Base-by-base conservation (phyloP, 2,797 vertebrate species). In the Rhinatrema bivittatum region DNA sequence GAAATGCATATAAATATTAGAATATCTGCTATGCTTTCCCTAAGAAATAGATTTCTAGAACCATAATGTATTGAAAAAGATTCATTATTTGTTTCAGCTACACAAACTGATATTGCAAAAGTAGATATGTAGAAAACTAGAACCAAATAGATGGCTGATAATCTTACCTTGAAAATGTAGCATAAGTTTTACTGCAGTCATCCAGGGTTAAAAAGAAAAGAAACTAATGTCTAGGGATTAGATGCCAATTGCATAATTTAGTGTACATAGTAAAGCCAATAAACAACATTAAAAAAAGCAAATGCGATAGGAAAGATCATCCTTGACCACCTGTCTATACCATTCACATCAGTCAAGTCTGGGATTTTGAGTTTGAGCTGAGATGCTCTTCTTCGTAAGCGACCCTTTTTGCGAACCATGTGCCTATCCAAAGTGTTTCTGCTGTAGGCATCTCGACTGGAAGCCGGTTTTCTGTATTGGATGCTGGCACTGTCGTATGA, bases 311-410 rank as follows among this genome's bases (percentile, higher is more conserved):
- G 93, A 65, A 97, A 97, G 47, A 97, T 75, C 51, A 93, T 89
- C 41, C 94, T 85, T 39, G 93, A 97, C 92, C 92, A 97, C 60
- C 92, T 95, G 88, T 97, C 94, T 70, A 97, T 95, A 49, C 88
- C 84, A 23, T 96, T 97, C 48, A 97, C 94, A 21, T 97, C 91
- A 26, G 88, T 95, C 76, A 97, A 78, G 74, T 96, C 87, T 1
- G 93, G 93, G 65, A 97, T 97, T 72, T 97, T 97, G 68, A 94
- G 88, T 70, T 86, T 95, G 49, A 96, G 88, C 68, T 97, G 91
- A 12, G 93, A 94, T 11, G 91, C 87, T 20, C 86, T 85, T 68
- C 89, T 77, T 58, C 70, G 77, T 68, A 96, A 68, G 13, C 65
- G 88, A 16, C 88, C 81, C 66, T 92, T 93, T 74, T 84, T 82